Base-by-base conservation (phyloP, 2,888 invertebrate species). In the Pachliopta kotzebuea region DNA sequence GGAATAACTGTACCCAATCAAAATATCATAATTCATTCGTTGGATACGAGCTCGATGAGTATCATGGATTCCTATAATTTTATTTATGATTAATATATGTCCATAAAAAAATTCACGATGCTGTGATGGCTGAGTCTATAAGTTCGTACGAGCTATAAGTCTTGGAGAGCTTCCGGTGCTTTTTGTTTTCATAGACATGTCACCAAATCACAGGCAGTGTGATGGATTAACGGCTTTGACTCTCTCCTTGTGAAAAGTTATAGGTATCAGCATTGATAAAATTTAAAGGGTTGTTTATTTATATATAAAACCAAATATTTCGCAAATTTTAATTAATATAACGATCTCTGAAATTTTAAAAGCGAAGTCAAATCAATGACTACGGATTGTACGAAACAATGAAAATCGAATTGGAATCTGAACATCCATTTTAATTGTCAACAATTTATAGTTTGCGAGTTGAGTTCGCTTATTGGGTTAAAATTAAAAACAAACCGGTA, bases 21-120 rank as follows among this genome's bases (percentile, higher is more conserved):
- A 60, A 64, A 64, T 64, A 64, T 56, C 63, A 64, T 64, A 56
- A 60, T 50, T 60, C 50, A 54, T 37, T 29, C 24, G 55, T 31
- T 49, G n/a, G 24, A 55, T 26, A 53, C 42, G 42, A 26, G 26
- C 60, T 54, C 54, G 54, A 57, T 63, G 56, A 62, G 58, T 58
- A 58, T 62, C 24, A 53, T 62, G 20, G 52, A 21, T 54, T 52
- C 37, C 11, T 26, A 26, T 63, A 42, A 57, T 26, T 57, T 24
- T 21, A 26, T 14, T 11, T 37, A 52, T 53, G 53, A 53, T 63
- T 53, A 58, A 58, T 26, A 45, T 21, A 29, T 31, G 29, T 31
- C n/a, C n/a, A n/a, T n/a, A n/a, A 62, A 55, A 17, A 21, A 52
- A 8, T 21, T n/a, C 45, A 45, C n/a, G 45, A 37, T 14, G 14